Percentiles rank a stretch among this genome's conserved stretches.
Evolutionary conservation across 2,888 invertebrate genomes (phyloP).

Genomic region (Leptopilina syphax): DNA sequence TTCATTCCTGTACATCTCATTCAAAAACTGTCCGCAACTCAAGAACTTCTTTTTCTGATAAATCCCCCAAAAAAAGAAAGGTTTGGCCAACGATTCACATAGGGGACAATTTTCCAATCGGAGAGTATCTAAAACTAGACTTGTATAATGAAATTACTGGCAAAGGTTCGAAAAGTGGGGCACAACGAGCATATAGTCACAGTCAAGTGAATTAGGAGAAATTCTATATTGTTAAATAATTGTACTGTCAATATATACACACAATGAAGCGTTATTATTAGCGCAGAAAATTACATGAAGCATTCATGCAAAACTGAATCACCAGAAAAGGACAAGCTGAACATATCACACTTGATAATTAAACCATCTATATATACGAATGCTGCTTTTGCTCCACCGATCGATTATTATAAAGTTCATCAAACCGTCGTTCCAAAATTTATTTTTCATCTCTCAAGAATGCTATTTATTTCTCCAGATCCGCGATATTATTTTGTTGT

Average conservation of each 20-base stretch:
- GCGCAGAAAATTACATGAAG: conserved; percentile 24
- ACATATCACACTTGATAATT: conserved; percentile 2
- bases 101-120: not conserved
- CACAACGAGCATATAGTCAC: too few species aligned
- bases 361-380: not conserved
- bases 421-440: not conserved
- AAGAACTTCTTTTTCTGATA: too few species aligned
- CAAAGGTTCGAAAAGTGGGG: not conserved
- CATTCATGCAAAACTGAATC: conserved; percentile 8
- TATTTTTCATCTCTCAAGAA: too few species aligned
- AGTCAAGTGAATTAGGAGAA: conserved; percentile 17
- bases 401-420: not conserved
- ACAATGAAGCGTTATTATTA: conserved; percentile 1
- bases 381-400: not conserved
- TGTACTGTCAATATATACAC: not conserved
- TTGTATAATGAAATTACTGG: not conserved
- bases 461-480: too few species aligned
- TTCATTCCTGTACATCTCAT: not conserved
- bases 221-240: conserved; percentile 6
- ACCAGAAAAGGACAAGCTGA: not conserved
- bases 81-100: too few species aligned
- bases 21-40: too few species aligned
- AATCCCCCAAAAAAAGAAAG: too few species aligned
- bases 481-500: too few species aligned
- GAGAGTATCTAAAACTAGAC: not conserved